These are phyloP conservation scores for Champsocephalus esox DNA, from an alignment of 2,797 vertebrate genomes.

Conservation along the genomic window DNA sequence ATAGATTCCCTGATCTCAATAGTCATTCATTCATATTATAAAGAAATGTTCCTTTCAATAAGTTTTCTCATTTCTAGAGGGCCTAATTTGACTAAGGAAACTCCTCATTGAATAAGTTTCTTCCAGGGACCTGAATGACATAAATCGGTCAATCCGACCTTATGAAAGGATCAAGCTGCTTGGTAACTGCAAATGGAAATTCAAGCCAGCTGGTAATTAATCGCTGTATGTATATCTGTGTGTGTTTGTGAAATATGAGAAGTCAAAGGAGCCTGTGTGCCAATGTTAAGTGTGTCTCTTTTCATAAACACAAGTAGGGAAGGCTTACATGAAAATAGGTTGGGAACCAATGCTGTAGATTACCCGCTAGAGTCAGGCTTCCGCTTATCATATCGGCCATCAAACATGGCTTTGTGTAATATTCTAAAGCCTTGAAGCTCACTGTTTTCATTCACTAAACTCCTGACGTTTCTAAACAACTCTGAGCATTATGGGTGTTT, in stretches of 20 bases:
- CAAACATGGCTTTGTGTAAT: conserved; percentile 11
- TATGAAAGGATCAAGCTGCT: conserved; percentile 76
- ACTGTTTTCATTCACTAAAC: conserved; percentile 42
- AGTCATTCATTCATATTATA: not conserved
- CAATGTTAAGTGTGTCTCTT: not conserved
- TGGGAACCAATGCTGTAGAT: not conserved
- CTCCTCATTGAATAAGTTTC: conserved; percentile 76
- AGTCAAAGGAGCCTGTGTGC: not conserved
- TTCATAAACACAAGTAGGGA: too few relatives aligned
- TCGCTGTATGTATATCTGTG: not conserved
- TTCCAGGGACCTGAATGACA: conserved; percentile 73
- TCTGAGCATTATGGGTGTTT: conserved; percentile 37
- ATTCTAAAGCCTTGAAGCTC: not conserved
- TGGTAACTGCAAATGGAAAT: conserved; percentile 77
- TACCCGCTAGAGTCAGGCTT: not conserved
- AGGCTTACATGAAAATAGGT: too few relatives aligned
- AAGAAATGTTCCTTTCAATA: not conserved
- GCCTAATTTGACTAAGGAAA: conserved; percentile 8
- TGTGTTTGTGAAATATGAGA: conserved; percentile 2
- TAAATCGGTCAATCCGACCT: conserved; percentile 80
- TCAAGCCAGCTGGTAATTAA: conserved; percentile 61
- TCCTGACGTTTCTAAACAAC: conserved; percentile 23
- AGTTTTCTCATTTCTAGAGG: too few relatives aligned
- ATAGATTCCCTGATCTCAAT: not conserved
- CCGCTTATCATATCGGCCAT: conserved; percentile 18